Base-by-base conservation (phyloP, 2,113 vertebrate species). In the Gallinago media region DNA sequence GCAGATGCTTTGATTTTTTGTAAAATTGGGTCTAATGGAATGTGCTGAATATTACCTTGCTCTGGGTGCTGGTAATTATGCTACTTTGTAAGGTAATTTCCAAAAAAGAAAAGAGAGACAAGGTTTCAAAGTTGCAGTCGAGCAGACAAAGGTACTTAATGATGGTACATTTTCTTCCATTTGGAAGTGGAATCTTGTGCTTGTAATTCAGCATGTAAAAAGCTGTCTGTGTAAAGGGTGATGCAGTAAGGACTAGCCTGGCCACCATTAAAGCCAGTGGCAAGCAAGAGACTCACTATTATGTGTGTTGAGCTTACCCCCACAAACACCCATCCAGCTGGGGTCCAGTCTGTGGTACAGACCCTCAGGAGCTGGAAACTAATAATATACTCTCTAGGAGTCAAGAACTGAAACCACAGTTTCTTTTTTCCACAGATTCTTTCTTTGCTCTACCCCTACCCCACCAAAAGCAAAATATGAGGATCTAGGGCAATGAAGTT, bases 211-310 rank as follows among this genome's bases (percentile, higher is more conserved):
- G 25, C 63, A 34, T 31, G 15, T 50, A 81, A 46, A 46, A 29
- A 58, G n/a, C 32, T 58, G 17, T 58, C 74, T 80, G 7, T 47
- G 21, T 86, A 63, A 73, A 68, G 36, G 49, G 29, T 25, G 17
- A 46, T 5, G 1, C 29, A 21, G 6, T 67, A 67, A 23, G 47
- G 54, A 67, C 32, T 32, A 46, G 17, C 12, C 20, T 79, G 38
- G 38, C 6, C 29, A 47, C 27, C 12, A 12, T 31, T 44, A 73
- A 58, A 68, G 20, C 12, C 47, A 63, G 42, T 31, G 34, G 9
- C 0, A 9, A 63, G 42, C 25, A 20, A 34, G 54, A 83, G 36
- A 23, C n/a, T 67, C 1, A 0, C 17, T 15, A 4, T 38, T 46
- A 27, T 5, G 8, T 62, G 36, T 38, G 25, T 68, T 44, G 54